phyloP scores from a whole-genome alignment of 2,888 invertebrate genomes.

The Muschampia plurimacula region DNA sequence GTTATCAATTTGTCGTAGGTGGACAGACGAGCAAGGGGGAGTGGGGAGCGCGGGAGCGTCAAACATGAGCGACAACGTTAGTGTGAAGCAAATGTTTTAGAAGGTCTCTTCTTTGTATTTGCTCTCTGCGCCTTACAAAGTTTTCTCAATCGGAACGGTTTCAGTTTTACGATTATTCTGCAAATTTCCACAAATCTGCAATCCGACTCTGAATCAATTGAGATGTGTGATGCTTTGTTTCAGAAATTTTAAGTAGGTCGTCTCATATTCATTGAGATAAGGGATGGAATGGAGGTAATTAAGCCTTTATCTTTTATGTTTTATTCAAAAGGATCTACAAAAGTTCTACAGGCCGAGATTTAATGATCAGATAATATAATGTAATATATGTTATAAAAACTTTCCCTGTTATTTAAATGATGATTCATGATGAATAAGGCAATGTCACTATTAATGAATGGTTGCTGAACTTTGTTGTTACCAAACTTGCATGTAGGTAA shows the following conservation, averaged over 20 bases:
- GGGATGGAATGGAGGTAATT: slow-evolving; percentile 26
- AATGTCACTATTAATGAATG: no score
- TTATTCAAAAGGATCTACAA: slow-evolving; percentile 22
- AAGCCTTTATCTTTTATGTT: slow-evolving; percentile 33
- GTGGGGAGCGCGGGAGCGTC: no score
- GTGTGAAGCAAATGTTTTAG: neutral
- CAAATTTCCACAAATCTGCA: slow-evolving; percentile 44
- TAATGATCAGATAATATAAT: neutral
- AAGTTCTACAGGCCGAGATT: slow-evolving; percentile 7
- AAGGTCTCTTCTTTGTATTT: neutral
- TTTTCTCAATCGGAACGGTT: slow-evolving; percentile 60
- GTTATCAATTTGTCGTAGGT: neutral
- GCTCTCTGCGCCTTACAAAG: slow-evolving; percentile 55
- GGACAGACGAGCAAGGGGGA: no score
- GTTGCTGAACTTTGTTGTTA: no score
- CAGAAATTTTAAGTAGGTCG: slow-evolving; percentile 29
- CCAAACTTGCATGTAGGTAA: no score
- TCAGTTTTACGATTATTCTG: slow-evolving; percentile 64
- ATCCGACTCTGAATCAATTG: slow-evolving; percentile 46
- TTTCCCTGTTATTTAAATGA: slow-evolving; percentile 1
- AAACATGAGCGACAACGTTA: no score
- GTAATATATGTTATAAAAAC: slow-evolving; percentile 1
- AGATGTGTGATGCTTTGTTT: slow-evolving; percentile 32
- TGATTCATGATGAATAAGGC: neutral
- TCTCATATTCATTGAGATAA: slow-evolving; percentile 37